A percentile compares a stretch with the other conserved stretches of the same genome.
Evolutionary conservation across 2,113 vertebrate genomes (phyloP).

Genomic region (Cygnus buccinator): DNA sequence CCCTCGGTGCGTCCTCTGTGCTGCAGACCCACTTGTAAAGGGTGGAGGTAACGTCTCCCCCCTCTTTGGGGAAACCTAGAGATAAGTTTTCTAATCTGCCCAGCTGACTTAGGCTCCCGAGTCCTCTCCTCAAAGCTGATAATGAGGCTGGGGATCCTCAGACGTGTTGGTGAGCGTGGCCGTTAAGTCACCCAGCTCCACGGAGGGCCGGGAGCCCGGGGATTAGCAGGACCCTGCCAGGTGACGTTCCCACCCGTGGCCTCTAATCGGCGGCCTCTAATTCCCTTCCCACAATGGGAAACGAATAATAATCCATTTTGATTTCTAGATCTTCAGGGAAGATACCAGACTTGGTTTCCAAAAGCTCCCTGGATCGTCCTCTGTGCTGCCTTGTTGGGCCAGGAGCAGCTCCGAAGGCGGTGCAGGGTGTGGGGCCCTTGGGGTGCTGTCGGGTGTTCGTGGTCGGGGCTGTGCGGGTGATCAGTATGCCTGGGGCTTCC

Average conservation of each 20-base stretch:
- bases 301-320: not conserved
- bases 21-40: not conserved
- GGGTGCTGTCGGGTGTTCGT: too few relatives aligned
- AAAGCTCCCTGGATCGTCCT: not conserved
- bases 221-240: not conserved
- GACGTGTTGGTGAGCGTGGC: not conserved
- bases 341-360: accelerated
- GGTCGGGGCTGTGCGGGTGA: not conserved
- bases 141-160: not conserved
- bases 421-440: not conserved
- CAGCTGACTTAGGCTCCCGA: slow-evolving; percentile 13
- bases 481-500: not conserved
- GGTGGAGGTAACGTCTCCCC: not conserved
- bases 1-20: not conserved
- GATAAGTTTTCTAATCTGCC: slow-evolving; percentile 23
- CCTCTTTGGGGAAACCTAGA: not conserved
- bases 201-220: not conserved
- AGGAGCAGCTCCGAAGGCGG: not conserved
- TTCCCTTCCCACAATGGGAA: not conserved
- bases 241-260: not conserved
- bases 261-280: not conserved
- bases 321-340: not conserved
- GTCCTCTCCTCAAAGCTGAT: slow-evolving; percentile 21
- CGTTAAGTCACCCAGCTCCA: not conserved
- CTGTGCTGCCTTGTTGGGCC: not conserved